These are phyloP conservation scores for Drosophila kuntzei DNA, from an alignment of 2,888 invertebrate species.

Conservation along the genomic window DNA sequence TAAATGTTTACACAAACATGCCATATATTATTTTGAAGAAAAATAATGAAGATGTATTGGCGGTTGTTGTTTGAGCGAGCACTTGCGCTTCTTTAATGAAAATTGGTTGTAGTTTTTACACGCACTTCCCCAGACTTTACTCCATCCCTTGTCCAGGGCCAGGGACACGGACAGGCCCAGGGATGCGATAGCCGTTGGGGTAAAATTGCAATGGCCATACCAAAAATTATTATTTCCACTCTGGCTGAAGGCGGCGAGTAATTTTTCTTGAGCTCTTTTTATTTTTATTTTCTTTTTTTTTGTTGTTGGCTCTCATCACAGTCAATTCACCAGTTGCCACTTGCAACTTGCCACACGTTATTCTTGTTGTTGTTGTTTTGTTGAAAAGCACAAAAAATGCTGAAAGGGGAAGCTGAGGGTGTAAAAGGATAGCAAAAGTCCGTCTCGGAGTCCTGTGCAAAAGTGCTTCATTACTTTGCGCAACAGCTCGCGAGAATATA, in stretches of 20 bases:
- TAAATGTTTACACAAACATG: conserved; percentile 71
- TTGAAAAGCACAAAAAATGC: conserved; percentile 56
- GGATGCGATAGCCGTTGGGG: not conserved
- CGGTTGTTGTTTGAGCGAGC: conserved; percentile 33
- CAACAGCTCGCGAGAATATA: conserved; percentile 82
- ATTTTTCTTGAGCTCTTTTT: conserved; percentile 67
- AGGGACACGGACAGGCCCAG: not conserved
- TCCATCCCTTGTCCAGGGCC: not conserved
- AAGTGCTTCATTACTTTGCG: conserved; percentile 82
- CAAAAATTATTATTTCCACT: conserved; percentile 75
- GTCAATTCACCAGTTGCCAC: conserved; percentile 45
- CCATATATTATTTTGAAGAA: conserved; percentile 61
- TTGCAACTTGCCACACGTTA: conserved; percentile 17
- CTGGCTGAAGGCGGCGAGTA: conserved; percentile 50
- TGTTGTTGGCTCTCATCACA: conserved; percentile 55
- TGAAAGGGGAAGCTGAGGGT: conserved; percentile 7
- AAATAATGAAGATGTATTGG: conserved; percentile 79
- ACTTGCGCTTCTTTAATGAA: conserved; percentile 69
- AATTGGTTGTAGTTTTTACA: conserved; percentile 72
- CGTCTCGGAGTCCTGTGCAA: conserved; percentile 31
- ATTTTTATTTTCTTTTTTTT: not conserved
- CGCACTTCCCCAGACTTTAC: conserved; percentile 20
- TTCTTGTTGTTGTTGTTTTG: conserved; percentile 20
- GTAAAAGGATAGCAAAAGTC: conserved; percentile 58
- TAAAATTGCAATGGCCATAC: conserved; percentile 60